Base-by-base conservation (phyloP, 2,797 vertebrate species). In the Gambelia wislizenii region DNA sequence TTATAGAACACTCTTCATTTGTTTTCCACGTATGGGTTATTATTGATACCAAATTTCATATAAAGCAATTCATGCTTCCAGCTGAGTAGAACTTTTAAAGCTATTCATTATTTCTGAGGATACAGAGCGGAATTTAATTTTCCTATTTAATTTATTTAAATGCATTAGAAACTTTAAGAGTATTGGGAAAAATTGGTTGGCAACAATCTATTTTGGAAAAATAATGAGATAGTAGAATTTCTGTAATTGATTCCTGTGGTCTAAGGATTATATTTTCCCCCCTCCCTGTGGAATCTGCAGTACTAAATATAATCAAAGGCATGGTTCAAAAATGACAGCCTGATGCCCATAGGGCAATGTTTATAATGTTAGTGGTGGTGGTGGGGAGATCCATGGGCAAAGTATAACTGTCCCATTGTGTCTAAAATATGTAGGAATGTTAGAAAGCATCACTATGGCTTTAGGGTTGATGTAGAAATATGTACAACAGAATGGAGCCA, bases 121-220 rank as follows among this genome's bases (percentile, higher is more conserved):
- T 83, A 83, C 30, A 93, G 72, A 89, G 91, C 39, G 91, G 47
- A 90, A 93, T 93, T 93, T 96, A 96, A 95, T 95, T 94, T 81
- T 87, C 79, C 91, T 87, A 90, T 91, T 94, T 90, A 91, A 91
- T 95, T 95, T 93, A 95, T 95, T 96, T 94, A 89, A 91, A 89
- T 75, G 49, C 1, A 42, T 89, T 89, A 92, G 89, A 94, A 85
- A 74, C 77, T 91, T 84, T 47, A 52, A 13, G 1, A 54, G 27
- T 89, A 94, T 79, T 76, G n/a, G 75, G 20, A 8, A 92, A 77
- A 91, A 89, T 89, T 54, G 88, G 64, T 3, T 87, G 54, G 85
- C 88, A 94, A 90, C 79, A 91, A 92, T 92, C 79, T 94, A 42
- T 72, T 92, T 89, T 90, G n/a, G 76, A 92, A 87, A 90, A 87